Base-by-base conservation (phyloP, 2,888 invertebrate species). In the Temnothorax ravouxi region DNA sequence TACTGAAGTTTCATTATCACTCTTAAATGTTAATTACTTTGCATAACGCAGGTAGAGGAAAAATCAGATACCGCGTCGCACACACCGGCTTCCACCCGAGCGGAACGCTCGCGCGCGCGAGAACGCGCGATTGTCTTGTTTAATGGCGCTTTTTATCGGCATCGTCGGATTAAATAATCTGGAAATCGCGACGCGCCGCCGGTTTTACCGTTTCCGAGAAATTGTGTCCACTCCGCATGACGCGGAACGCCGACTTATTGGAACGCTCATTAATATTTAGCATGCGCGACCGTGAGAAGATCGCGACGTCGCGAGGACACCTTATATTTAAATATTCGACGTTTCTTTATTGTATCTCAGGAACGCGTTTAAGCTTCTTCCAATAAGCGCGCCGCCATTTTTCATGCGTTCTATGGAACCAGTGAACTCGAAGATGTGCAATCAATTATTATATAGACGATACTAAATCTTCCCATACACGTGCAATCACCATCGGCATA, bases 11-110 rank as follows among this genome's bases (percentile, higher is more conserved):
- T 79, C 79, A 79, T 79, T 79, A 79, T 79, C 79, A 59, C 72
- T 79, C 79, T 79, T 79, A 79, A 79, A 79, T 79, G 79, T 79
- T 79, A 79, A 79, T 79, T 79, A 79, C 79, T 72, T 72, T 59
- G 79, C 74, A 72, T 79, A 79, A 79, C 72, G 74, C 79, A 29
- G 74, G 34, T 71, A 44, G 66, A 47, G 34, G 79, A 79, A 72
- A 72, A 79, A 79, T 79, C 74, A 79, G 79, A 79, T 79, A 79
- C 21, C 79, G 54, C 69, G 34, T 29, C 25, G 69, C 71, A 5
- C 71, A 5, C 54, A n/a, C 56, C 15, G 71, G 77, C 56, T 79
- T 79, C 34, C 72, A 71, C 56, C 44, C 72, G 52, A 34, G 56
- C 54, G 69, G 18, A 44, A 69, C 54, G 64, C 54, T 25, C 41